Conservation (phyloP, 1,140 invertebrate species). For the Eumaeus atala region DNA sequence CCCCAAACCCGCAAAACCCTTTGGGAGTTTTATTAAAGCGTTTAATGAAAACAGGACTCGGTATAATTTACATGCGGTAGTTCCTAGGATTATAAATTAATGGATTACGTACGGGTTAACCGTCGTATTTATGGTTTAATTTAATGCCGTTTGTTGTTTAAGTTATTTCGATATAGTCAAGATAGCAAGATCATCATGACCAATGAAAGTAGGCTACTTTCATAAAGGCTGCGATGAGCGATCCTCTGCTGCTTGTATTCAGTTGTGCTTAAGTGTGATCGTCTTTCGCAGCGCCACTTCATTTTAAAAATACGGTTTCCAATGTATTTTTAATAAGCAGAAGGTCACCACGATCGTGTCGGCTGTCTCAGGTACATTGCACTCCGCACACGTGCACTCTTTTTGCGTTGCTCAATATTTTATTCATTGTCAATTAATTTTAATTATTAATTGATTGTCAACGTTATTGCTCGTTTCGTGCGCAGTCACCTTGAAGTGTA, state of each 20-base stretch:
- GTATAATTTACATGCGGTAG: constrained; percentile 3
- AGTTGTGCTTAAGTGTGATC: too few species aligned
- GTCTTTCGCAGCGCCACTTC: too few species aligned
- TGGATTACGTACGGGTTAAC: constrained; percentile 2
- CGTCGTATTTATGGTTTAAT: background rate
- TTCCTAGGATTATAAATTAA: constrained; percentile 2
- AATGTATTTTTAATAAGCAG: too few species aligned
- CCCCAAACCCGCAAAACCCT: background rate
- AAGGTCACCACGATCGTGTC: too few species aligned
- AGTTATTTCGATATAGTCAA: background rate
- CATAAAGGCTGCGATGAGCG: background rate
- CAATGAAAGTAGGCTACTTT: background rate
- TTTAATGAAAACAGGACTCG: constrained; percentile 4
- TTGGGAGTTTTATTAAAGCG: background rate
- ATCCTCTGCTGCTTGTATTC: background rate
- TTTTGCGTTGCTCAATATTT: too few species aligned
- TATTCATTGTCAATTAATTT: too few species aligned
- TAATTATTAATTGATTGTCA: too few species aligned
- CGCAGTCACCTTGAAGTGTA: too few species aligned
- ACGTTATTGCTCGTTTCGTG: too few species aligned
- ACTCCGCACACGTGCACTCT: too few species aligned
- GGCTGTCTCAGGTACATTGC: too few species aligned
- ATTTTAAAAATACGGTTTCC: too few species aligned
- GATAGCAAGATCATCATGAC: background rate
- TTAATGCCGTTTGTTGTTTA: background rate